Conservation (phyloP, 2,888 invertebrate genomes). For the Latheticus oryzae region DNA sequence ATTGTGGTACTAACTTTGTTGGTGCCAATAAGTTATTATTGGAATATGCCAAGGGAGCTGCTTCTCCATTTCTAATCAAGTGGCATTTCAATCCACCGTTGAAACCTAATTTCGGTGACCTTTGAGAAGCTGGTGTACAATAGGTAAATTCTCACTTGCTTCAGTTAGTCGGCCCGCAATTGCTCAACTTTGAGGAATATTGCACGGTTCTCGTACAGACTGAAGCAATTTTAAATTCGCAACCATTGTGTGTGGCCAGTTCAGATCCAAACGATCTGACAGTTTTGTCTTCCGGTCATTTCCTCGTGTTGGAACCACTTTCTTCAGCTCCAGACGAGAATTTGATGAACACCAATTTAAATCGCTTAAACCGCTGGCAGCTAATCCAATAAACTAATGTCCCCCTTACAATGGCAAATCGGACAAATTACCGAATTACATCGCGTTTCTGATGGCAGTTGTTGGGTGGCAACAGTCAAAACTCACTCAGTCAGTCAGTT, state of each 20-base stretch:
- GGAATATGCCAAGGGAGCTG: no score
- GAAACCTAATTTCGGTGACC: not conserved
- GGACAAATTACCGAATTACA: no score
- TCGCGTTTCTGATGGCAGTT: no score
- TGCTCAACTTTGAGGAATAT: not conserved
- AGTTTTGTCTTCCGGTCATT: not conserved
- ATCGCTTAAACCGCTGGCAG: no score
- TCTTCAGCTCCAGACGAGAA: no score
- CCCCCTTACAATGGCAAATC: no score
- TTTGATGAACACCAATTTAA: no score
- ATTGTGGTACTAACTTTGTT: slow-evolving; percentile 1
- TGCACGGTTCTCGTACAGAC: not conserved
- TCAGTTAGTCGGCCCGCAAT: not conserved
- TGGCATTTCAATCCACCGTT: not conserved
- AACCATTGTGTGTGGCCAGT: not conserved
- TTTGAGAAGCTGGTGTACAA: not conserved
- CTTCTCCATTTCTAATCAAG: not conserved
- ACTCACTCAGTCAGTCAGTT: no score
- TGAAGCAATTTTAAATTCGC: not conserved
- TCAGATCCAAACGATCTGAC: not conserved
- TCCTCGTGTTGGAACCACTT: not conserved
- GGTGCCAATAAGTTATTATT: not conserved
- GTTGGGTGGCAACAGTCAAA: no score
- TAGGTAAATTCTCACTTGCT: not conserved
- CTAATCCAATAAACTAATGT: no score